Evolutionary conservation across 2,113 vertebrate genomes (phyloP), one percentile per base, ranked within the genome.

Genomic region (Gorsachius goisagi): DNA sequence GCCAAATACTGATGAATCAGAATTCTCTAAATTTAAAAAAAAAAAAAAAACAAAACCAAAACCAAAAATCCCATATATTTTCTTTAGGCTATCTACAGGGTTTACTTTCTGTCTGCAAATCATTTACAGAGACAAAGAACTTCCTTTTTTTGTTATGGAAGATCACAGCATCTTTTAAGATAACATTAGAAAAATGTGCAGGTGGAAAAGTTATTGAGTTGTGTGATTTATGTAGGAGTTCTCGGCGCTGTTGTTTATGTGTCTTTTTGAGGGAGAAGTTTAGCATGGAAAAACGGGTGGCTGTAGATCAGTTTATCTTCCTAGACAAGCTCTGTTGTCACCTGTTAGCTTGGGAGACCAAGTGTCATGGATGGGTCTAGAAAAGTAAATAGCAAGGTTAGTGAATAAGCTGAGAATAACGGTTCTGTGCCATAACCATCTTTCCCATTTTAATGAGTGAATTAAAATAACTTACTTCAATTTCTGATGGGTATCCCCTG

Each of bases 181-280:
- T 17, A 39, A 53, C 33, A 11, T 63, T 44, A 56, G 28, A 81
- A 83, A 85, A 86, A 86, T 28, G 74, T 0, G 18, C 85, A 84
- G 76, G 59, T 95, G 85, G 59, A 58, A 45, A 84, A 96, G 41
- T 74, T 95, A 50, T 4, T 41, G 83, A 81, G 67, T 58, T 73
- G 50, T 85, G 67, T 85, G 95, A 94, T 95, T 96, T 95, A 88
- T 77, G 89, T 88, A 30, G 82, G 88, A 66, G 85, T 83, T 90
- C 67, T 82, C 2, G 0, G 72, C 2, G 7, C 85, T 79, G 82
- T 39, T 93, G 69, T 91, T 91, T 83, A 39, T 37, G 50, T 50
- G 74, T 58, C 74, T 49, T 66, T 94, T 76, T 62, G 82, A 79
- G 71, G 85, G 86, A 77, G 86, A 53, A 58, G 80, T 92, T 95